phyloP scores from a whole-genome alignment of 2,113 vertebrate genomes.

The Sarotherodon lohbergeri region DNA sequence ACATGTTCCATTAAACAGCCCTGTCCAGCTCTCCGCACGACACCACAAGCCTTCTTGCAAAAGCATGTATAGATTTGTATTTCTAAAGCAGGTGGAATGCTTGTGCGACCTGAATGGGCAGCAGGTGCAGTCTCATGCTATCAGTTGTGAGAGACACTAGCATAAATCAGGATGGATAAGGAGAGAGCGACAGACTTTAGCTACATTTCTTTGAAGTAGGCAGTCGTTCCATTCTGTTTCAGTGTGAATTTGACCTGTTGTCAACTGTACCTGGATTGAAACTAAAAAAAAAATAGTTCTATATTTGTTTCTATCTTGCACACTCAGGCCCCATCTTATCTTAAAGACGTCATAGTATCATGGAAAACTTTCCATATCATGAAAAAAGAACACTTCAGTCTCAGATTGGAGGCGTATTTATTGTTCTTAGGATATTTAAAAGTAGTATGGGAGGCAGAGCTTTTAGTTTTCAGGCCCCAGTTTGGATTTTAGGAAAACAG shows the following conservation, averaged over 20 bases:
- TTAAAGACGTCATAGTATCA: rapidly evolving
- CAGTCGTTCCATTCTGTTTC: not conserved
- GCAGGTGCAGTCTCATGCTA: not conserved
- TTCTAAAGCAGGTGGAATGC: not conserved
- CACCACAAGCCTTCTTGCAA: not conserved
- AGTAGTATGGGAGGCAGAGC: not conserved
- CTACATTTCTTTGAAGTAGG: not conserved
- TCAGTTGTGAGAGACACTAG: not conserved
- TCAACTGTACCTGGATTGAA: not conserved
- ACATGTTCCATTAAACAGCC: not conserved
- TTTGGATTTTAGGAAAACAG: not conserved
- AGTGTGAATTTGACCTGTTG: not conserved
- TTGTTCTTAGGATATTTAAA: not conserved
- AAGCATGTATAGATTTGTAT: not conserved
- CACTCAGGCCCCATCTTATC: not conserved
- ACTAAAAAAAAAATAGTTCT: rapidly evolving
- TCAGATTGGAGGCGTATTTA: not conserved
- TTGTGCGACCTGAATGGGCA: not conserved
- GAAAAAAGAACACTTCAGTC: not conserved
- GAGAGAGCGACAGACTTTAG: not conserved
- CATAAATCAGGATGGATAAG: not conserved
- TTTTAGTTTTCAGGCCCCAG: not conserved
- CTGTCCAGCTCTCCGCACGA: not conserved
- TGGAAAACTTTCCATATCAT: not conserved
- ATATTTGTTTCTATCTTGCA: not conserved